Evolutionary conservation across 2,888 invertebrate genomes (phyloP), one percentile per base, ranked within the genome.

Genomic region (Andrena trimmerana): DNA sequence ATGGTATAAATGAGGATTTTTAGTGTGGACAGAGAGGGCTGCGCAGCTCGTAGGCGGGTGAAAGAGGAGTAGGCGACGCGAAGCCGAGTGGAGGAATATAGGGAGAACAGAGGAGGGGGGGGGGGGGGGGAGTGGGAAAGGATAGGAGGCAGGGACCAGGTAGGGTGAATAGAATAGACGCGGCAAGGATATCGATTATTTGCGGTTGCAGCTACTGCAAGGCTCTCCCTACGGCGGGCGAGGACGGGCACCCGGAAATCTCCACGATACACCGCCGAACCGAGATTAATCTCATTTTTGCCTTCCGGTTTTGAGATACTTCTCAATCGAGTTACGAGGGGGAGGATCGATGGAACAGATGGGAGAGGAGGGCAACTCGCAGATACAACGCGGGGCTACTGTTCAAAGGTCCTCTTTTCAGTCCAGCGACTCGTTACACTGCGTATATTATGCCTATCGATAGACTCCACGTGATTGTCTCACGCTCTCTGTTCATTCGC

Each of bases 131-230:
- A 7, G 54, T 10, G 54, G 52, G n/a, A 27, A 52, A 62, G 50
- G 63, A 13, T 66, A 27, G 10, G 52, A 24, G 71, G 42, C 54
- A 75, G 72, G 78, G 72, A 60, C 31, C 63, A 69, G 69, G 79
- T 66, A 72, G 78, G 71, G 72, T 68, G 83, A 82, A 83, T 82
- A 83, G 86, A 85, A 88, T 88, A 89, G 89, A 90, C 90, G 89
- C 87, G 87, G 90, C 90, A 90, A 90, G 82, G 90, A 92, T 91
- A 92, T 92, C 91, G 92, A 92, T 92, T 92, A 91, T 90, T 90
- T 86, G 91, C 86, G 88, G 88, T 86, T 89, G 90, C 90, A 88
- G 88, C 88, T 87, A 78, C 87, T 88, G 85, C 88, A 85, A 83
- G 81, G 72, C 67, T 66, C 70, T 67, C 78, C 52, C 74, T 75